phyloP scores from a whole-genome alignment of 2,888 invertebrate genomes.

The Cantharis lateralis region DNA sequence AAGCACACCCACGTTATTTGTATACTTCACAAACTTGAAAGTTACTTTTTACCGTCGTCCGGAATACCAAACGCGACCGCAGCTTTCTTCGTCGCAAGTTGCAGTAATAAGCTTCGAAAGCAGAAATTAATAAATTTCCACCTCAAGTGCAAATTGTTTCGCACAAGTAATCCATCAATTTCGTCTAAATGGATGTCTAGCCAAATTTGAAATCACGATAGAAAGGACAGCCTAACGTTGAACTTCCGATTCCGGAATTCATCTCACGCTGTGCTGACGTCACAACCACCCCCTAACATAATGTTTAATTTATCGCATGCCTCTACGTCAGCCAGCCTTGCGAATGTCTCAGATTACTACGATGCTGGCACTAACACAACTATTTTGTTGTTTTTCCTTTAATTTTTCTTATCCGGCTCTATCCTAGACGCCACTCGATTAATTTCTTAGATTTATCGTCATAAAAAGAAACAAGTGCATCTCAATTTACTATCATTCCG shows the following conservation, averaged over 20 bases:
- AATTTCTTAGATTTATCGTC: conserved; percentile 35
- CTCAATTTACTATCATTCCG: not conserved
- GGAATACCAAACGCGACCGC: not conserved
- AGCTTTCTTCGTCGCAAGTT: not conserved
- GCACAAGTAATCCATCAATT: conserved; percentile 4
- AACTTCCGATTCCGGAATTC: conserved; percentile 40
- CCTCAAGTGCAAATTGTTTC: not conserved
- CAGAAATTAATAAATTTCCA: not conserved
- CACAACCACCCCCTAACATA: conserved; percentile 45
- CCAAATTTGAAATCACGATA: conserved; percentile 1
- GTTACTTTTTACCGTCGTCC: not conserved
- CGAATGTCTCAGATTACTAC: conserved; percentile 33
- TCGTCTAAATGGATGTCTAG: conserved; percentile 21
- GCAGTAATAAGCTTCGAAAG: not conserved
- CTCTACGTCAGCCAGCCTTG: conserved; percentile 42
- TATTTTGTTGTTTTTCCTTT: conserved; percentile 32
- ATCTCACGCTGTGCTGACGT: conserved; percentile 46
- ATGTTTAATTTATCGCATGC: conserved; percentile 49
- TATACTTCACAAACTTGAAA: not conserved
- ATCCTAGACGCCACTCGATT: conserved; percentile 33
- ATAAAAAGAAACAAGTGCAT: not conserved
- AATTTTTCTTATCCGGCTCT: conserved; percentile 29
- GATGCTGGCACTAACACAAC: conserved; percentile 32
- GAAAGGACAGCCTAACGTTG: conserved; percentile 9
- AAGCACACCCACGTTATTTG: not conserved